Evolutionary conservation across 2,797 vertebrate genomes (phyloP).

Genomic region (Geotrypetes seraphini): DNA sequence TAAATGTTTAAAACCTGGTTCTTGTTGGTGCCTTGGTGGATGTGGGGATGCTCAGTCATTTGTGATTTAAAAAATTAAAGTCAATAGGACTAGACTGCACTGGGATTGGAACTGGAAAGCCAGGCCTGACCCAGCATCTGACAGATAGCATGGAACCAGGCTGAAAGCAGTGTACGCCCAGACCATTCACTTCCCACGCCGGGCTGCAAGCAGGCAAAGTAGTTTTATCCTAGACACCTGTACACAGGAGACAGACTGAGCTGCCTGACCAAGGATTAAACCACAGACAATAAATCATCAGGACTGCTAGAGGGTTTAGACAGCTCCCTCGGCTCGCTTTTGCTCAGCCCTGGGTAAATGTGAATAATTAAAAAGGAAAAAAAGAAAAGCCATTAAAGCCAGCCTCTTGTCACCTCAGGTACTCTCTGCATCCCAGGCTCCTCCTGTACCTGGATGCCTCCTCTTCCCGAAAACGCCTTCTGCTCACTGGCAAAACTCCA

Average conservation of each 20-base stretch:
- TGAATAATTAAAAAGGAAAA: not conserved
- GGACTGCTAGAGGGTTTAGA: conserved; percentile 34
- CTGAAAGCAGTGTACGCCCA: too few relatives aligned
- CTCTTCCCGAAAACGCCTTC: not conserved
- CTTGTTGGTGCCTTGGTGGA: too few relatives aligned
- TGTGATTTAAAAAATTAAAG: too few relatives aligned
- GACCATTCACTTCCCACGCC: too few relatives aligned
- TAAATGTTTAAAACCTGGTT: too few relatives aligned
- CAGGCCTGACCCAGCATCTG: too few relatives aligned
- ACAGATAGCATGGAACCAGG: too few relatives aligned
- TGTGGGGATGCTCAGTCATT: too few relatives aligned
- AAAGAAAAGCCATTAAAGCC: not conserved
- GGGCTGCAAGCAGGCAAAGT: too few relatives aligned
- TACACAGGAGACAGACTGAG: not conserved
- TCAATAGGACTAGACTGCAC: too few relatives aligned
- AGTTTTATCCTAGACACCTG: too few relatives aligned
- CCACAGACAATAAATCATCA: conserved; percentile 46
- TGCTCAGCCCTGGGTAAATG: conserved; percentile 11
- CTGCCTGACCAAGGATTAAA: conserved; percentile 5
- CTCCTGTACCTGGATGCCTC: not conserved
- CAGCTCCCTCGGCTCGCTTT: conserved; percentile 29
- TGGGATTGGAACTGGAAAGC: too few relatives aligned
- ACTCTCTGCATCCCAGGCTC: not conserved
- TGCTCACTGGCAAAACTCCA: not conserved
- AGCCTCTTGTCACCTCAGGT: not conserved